Evolutionary conservation across 2,113 vertebrate species (phyloP), one percentile per base, ranked within the genome.

Genomic region (Seriola aureovittata): DNA sequence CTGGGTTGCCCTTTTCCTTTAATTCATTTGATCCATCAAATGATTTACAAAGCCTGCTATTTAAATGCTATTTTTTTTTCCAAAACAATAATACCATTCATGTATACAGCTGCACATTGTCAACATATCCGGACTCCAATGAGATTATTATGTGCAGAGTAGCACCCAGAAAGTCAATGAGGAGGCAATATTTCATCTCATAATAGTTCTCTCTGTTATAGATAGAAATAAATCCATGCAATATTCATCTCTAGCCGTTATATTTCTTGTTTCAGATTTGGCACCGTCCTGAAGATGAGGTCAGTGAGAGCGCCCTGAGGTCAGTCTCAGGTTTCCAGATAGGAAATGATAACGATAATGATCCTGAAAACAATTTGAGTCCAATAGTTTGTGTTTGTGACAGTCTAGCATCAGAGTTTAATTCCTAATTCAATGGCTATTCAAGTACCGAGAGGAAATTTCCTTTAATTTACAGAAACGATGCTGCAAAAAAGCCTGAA

Each of bases 211-310:
- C 91, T 92, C 91, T 87, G 82, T 85, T 88, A 85, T 81, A 89
- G 82, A 89, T 81, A 92, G 87, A 93, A 93, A 92, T 89, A 87
- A 93, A 92, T 92, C 87, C 89, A 94, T 94, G 92, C 94, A 95
- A 90, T 90, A 89, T 91, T 91, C 85, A 92, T 89, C 84, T 88
- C 80, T 82, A 88, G 89, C 85, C 25, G 13, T 84, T 73, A 75
- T 77, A 74, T 81, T 86, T 91, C 80, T 82, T 70, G 65, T 89
- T 90, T 81, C 38, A 78, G 80, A 86, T 94, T 94, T 94, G 93
- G 91, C 93, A 93, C 92, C 87, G 76, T 91, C 85, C 71, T 88
- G 66, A 40, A 87, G 73, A 87, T 66, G 92, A 92, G 91, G 90
- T 92, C 85, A 79, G 82, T 52, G 83, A 80, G 66, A 86, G 77